Base-by-base conservation (phyloP, 2,888 invertebrate species). In the Agonopterix arenella region DNA sequence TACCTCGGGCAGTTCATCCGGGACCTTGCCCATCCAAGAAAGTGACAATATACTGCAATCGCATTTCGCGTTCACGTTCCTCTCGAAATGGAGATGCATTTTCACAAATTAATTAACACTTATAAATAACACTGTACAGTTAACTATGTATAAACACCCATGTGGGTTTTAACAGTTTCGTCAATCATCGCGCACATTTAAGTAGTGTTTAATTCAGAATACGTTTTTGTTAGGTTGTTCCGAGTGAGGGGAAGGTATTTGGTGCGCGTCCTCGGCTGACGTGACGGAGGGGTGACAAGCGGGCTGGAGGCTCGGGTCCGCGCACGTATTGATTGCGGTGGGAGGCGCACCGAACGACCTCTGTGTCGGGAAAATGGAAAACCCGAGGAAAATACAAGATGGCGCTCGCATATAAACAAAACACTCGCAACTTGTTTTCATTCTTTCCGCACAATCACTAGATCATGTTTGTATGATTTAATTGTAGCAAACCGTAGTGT, bases 11-110 rank as follows among this genome's bases (percentile, higher is more conserved):
- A 97, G 91, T 77, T 97, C 96, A 79, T 98, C 98, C 60, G 98
- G 98, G 68, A 98, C 97, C 90, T 98, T 97, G 61, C 98, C 98
- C 98, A 98, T 98, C 98, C 98, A 98, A 70, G 98, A 97, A 76
- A 98, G 91, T 66, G 97, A 96, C 70, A 97, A 90, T 76, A 98
- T 96, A 67, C 96, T 95, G 89, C 97, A 98, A 90, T 98, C 98
- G 90, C 97, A 97, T 90, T 96, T 96, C 65, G 97, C 96, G 81
- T 96, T 97, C 66, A 94, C 93, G 80, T 96, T 97, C 75, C 96
- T 94, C 84, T 98, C 98, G 84, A 98, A 97, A 90, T 98, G 97
- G 75, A 98, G 92, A 93, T 98, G 97, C 98, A 98, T 98, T 80
- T 79, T 84, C 54, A 56, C 55, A 57, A 10, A 46, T 46, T 46